Evolutionary conservation across 2,113 vertebrate genomes (phyloP), one percentile per base, ranked within the genome.

Genomic region (Plecturocebus donacophilus): DNA sequence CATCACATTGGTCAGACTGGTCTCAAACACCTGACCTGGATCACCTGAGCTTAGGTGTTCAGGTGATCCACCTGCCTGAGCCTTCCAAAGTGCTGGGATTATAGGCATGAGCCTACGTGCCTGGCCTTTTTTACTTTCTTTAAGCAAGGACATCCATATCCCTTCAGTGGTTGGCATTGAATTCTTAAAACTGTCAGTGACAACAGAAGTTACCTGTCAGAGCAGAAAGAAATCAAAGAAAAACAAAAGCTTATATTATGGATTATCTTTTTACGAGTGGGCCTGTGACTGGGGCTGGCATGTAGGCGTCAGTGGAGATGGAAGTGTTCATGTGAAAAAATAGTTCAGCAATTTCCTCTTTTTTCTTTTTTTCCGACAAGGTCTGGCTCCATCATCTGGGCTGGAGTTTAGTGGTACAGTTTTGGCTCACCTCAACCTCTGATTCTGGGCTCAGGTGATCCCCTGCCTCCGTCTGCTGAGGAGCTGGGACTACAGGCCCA

Each of bases 211-310:
- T 66, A 94, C 52, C 75, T 92, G 25, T 7, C 13, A 73, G 61
- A 64, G 27, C 42, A 94, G 73, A 94, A 94, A 95, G 42, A 66
- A 77, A 85, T 12, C 77, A 80, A 80, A 79, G 40, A 70, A 75
- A 75, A 83, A 35, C 6, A n/a, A 64, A 93, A 64, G 35, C 49
- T 94, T 76, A 86, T 56, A 73, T 85, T 47, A 76, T 81, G 52
- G 2, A 49, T 66, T 81, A 45, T 87, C n/a, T 94, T 86, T 66
- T 84, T 90, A 75, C 66, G 90, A 66, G 21, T 56, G 21, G 27
- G 7, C 19, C 45, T 90, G n/a, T 56, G 17, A 10, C 81, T 75
- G 35, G 38, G 40, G 8, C 47, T 85, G 66, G 27, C 4, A 49
- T 47, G 5, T 58, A 35, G 23, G n/a, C 2, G 30, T 70, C 68